phyloP scores from a whole-genome alignment of 2,113 vertebrate species.

The human region GRCh38 chr2:199828001-199828500 shows the following conservation, averaged over 20 bases:
- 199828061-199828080: not conserved
- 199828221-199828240: not conserved
- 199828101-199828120: not conserved
- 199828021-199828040: not conserved
- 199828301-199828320: slow-evolving; percentile 6
- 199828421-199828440: not conserved
- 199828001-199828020: not conserved
- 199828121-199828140: not conserved
- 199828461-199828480: not conserved
- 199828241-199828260: not conserved
- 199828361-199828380: not conserved
- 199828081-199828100: not conserved
- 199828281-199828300: not conserved
- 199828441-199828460: not conserved
- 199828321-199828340: not conserved
- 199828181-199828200: not conserved
- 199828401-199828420: not conserved
- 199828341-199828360: not conserved
- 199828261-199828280: slow-evolving; percentile 30
- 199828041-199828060: not conserved
- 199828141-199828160: not conserved
- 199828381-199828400: not conserved
- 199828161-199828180: not conserved
- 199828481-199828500: not conserved
- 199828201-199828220: slow-evolving; percentile 9